phyloP scores from a whole-genome alignment of 2,888 invertebrate species.

The Drosophila merina region DNA sequence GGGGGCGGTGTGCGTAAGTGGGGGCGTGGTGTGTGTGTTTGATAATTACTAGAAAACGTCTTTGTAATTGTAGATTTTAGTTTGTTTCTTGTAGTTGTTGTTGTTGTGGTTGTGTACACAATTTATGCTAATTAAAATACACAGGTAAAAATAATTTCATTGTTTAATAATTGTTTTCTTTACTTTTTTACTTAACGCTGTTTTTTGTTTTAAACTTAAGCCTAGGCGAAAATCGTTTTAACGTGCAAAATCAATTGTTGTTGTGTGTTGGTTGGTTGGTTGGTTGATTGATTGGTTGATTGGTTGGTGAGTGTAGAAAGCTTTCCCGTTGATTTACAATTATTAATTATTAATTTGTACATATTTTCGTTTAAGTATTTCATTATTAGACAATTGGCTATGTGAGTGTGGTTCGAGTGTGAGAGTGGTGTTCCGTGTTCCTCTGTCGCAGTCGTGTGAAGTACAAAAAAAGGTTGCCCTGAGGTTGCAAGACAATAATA shows the following conservation, averaged over 20 bases:
- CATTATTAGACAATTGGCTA: constrained; percentile 74
- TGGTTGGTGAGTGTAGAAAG: constrained; percentile 58
- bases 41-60: constrained; percentile 77
- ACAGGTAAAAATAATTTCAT: constrained; percentile 80
- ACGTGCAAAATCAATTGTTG: constrained; percentile 60
- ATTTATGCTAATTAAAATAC: constrained; percentile 78
- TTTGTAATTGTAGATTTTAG: constrained; percentile 70
- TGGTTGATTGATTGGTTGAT: constrained; percentile 15
- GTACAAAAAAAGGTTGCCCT: constrained; percentile 60
- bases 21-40: constrained; percentile 37
- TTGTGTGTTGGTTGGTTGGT: constrained; percentile 24
- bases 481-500: constrained; percentile 20
- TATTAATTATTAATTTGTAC: constrained; percentile 75
- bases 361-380: constrained; percentile 72
- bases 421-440: constrained; percentile 21
- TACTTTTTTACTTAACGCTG: constrained; percentile 19
- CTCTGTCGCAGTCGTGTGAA: constrained; percentile 35
- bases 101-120: constrained; percentile 45
- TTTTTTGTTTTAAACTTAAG: constrained; percentile 60
- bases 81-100: not conserved
- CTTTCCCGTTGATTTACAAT: constrained; percentile 54
- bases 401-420: constrained; percentile 55
- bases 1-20: constrained; percentile 7
- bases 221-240: constrained; percentile 66
- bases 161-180: constrained; percentile 66